Percentiles rank a stretch among this genome's conserved stretches.
These are phyloP conservation scores for Montipora cactus DNA, from an alignment of 64 coral and sea anemone species.

Conservation along the genomic window DNA sequence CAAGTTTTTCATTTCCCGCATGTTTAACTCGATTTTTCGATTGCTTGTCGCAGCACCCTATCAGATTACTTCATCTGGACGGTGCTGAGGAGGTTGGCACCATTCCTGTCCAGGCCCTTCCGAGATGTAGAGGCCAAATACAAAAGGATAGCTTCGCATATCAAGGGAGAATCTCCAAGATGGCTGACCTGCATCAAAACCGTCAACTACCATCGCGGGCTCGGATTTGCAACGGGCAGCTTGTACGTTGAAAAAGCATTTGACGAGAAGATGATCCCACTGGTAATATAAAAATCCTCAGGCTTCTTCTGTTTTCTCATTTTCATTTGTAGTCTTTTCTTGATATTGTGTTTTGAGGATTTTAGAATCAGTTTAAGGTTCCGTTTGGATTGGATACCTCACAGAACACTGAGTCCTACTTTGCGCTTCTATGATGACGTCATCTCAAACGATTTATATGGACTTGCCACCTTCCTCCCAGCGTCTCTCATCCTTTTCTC, in stretches of 20 bases:
- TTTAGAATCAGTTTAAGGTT: too few species aligned
- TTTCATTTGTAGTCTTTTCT: too few species aligned
- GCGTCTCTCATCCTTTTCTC: too few species aligned
- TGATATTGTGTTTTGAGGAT: too few species aligned
- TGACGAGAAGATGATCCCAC: conserved; percentile 65
- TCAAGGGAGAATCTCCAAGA: conserved; percentile 57
- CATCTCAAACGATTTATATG: too few species aligned
- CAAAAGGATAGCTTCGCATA: conserved; percentile 26
- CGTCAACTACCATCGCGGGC: conserved; percentile 43
- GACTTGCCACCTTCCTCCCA: too few species aligned
- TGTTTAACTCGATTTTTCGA: neutral
- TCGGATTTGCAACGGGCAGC: conserved; percentile 79
- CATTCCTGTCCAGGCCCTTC: conserved; percentile 87
- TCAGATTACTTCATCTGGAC: conserved; percentile 95
- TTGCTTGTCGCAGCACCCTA: conserved; percentile 58
- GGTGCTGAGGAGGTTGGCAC: conserved; percentile 62
- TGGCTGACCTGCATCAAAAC: conserved; percentile 75
- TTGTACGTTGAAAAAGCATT: conserved; percentile 79
- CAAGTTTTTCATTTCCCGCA: too few species aligned
- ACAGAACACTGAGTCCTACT: too few species aligned
- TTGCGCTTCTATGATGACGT: too few species aligned
- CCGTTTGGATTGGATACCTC: too few species aligned
- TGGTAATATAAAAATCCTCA: conserved; percentile 25
- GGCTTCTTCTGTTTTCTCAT: too few species aligned
- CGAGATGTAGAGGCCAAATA: conserved; percentile 70